Base-by-base conservation (phyloP, 1,140 invertebrate genomes). In the Trachymyrmex septentrionalis region DNA sequence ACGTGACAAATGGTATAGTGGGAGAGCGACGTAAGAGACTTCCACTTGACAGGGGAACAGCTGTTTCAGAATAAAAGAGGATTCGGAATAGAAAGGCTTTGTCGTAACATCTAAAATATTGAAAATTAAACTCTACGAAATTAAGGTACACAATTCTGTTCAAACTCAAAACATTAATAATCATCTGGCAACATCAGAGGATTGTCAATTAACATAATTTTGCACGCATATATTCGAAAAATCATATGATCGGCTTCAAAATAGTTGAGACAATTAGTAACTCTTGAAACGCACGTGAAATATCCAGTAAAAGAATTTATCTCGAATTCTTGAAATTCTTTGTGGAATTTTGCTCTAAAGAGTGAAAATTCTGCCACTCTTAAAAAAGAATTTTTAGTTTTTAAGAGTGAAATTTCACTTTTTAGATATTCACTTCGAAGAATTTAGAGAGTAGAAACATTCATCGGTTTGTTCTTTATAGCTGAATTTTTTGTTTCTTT, bases 11-110 rank as follows among this genome's bases (percentile, higher is more conserved):
- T 6, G 53, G 53, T 53, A 19, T 38, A 50, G 71, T 19, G 66
- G 50, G 71, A 12, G 50, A 57, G 27, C 50, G 30, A 21, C 30
- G 53, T 27, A 21, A 72, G 50, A 73, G n/a, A 59, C 53, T 38
- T 57, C 53, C 71, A 73, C 24, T 59, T 73, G 53, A 73, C 53
- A 38, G 27, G 19, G 10, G 19, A 73, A 73, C 71, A 73, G 53
- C 53, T 73, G 53, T 73, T 73, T 10, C 27, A 73, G 71, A 73
- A 73, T 73, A 38, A 34, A 73, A n/a, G 30, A 53, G 19, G 50
- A 73, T 34, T 30, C 19, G 12, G 19, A 5, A 34, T 34, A 57
- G 53, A 34, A 24, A 5, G 24, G 6, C 38, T 59, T 53, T 14
- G 3, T 3, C 16, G 16, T 72, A 1, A 48, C 38, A 3, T 24